A percentile compares a stretch with the other conserved stretches of the same genome.
phyloP scores from a whole-genome alignment of 2,113 vertebrate genomes.

The Malurus cyaneus region DNA sequence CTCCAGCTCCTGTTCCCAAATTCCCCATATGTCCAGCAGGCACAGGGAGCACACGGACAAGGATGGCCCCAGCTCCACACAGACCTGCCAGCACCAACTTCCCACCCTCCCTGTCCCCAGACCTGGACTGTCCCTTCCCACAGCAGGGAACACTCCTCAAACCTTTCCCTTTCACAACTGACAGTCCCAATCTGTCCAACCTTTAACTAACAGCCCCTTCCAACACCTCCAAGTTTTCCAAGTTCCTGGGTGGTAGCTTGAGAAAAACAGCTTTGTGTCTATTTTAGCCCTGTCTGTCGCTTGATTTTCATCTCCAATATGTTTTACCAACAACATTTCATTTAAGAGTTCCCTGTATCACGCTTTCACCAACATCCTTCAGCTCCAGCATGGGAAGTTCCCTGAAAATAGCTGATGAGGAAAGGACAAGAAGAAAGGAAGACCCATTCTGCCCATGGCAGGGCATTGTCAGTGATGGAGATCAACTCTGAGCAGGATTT shows the following conservation, averaged over 20 bases:
- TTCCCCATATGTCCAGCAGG: background rate
- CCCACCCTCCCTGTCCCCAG: background rate
- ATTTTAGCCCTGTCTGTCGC: background rate
- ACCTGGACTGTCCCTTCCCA: background rate
- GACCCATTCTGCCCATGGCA: background rate
- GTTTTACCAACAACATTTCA: background rate
- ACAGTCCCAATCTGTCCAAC: background rate
- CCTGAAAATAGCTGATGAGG: background rate
- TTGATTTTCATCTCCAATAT: background rate
- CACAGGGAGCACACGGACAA: fast-evolving
- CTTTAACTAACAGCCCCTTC: background rate
- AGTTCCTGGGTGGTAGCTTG: background rate
- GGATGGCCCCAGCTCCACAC: background rate
- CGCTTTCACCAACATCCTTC: background rate
- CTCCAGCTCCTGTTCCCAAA: background rate
- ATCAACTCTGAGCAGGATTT: background rate
- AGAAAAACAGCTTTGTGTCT: background rate
- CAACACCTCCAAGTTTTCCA: background rate
- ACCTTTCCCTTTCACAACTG: background rate
- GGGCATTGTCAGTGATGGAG: fast-evolving
- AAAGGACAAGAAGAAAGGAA: background rate
- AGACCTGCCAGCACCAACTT: background rate
- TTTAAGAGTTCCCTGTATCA: background rate
- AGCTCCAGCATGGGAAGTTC: background rate
- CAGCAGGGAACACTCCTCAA: background rate